phyloP scores from a whole-genome alignment of 23 tunicate species.

The Trididemnum clinides region DNA sequence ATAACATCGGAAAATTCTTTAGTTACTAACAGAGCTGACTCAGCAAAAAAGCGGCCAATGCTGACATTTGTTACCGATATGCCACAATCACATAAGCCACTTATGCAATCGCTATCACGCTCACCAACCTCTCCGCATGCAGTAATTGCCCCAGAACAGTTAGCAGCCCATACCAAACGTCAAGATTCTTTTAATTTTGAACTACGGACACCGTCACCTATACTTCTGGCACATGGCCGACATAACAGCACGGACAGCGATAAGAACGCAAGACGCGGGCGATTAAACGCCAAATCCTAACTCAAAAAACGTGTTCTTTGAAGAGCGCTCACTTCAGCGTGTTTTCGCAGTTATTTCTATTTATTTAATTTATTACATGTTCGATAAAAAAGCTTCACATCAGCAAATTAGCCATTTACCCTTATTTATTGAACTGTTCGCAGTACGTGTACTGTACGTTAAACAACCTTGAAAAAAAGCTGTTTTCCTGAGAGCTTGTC shows the following conservation, averaged over 20 bases:
- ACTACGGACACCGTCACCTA: not conserved
- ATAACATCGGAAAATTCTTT: not conserved
- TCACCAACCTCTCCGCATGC: not conserved
- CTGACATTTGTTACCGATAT: not conserved
- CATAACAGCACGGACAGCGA: not conserved
- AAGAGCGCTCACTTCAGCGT: too few relatives aligned
- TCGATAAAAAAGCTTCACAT: too few relatives aligned
- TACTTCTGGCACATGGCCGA: not conserved
- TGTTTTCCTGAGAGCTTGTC: too few relatives aligned
- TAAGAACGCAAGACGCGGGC: not conserved
- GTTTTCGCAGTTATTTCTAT: too few relatives aligned
- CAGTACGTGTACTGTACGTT: too few relatives aligned
- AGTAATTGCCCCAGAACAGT: not conserved
- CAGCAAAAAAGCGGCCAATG: not conserved
- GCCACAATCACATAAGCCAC: not conserved
- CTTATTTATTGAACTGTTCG: too few relatives aligned
- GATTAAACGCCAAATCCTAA: not conserved
- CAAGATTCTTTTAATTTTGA: not conserved
- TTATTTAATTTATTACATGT: too few relatives aligned
- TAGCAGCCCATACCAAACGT: not conserved
- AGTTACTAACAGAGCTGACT: not conserved
- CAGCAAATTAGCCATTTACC: too few relatives aligned
- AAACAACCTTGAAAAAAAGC: too few relatives aligned
- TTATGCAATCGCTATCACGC: not conserved
- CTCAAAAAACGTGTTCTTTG: too few relatives aligned